These are phyloP conservation scores for Procambarus clarkii DNA, from an alignment of 1,140 invertebrate species.

Conservation along the genomic window DNA sequence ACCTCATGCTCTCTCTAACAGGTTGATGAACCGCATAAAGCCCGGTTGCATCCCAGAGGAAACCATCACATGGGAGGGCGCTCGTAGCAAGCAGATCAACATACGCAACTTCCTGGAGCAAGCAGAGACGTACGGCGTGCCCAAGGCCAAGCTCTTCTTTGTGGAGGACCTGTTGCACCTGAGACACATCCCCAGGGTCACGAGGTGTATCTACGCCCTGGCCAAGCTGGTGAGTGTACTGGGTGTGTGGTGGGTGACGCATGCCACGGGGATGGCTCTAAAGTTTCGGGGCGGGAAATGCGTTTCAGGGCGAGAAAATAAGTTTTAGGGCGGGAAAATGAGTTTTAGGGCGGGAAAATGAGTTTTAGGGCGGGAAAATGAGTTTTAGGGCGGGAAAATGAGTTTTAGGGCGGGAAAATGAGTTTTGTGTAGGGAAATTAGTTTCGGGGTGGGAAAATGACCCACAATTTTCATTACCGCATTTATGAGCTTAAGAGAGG, in stretches of 20 bases:
- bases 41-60: conserved; percentile 73
- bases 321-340: not conserved
- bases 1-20: conserved; percentile 48
- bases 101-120: conserved; percentile 74
- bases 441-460: too few species aligned
- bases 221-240: conserved; percentile 73
- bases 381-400: too few species aligned
- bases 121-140: conserved; percentile 73
- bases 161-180: conserved; percentile 74
- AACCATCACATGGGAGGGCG: conserved; percentile 72
- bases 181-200: conserved; percentile 74
- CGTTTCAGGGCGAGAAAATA: not conserved
- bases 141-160: conserved; percentile 74
- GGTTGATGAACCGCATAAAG: conserved; percentile 74
- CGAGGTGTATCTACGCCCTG: conserved; percentile 74
- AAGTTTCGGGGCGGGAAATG: too few species aligned
- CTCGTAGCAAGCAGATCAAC: conserved; percentile 73
- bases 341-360: not conserved
- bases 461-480: too few species aligned
- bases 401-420: too few species aligned
- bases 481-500: too few species aligned
- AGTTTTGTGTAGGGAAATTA: too few species aligned
- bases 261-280: too few species aligned
- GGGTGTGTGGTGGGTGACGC: not conserved
- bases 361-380: too few species aligned